Evolutionary conservation across 2,797 vertebrate genomes (phyloP).

Genomic region (Propithecus perrieri): DNA sequence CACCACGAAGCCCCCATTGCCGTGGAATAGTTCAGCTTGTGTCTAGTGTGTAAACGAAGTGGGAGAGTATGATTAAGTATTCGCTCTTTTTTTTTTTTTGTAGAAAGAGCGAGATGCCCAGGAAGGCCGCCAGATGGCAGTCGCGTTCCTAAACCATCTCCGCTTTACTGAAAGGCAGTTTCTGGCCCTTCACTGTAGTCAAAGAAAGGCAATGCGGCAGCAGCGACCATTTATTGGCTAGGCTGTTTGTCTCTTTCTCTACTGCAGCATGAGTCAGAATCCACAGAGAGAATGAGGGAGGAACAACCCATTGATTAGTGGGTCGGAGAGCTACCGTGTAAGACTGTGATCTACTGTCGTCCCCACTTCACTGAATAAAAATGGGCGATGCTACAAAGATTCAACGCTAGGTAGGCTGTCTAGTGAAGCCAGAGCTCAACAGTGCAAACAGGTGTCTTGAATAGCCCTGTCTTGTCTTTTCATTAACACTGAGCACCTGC

Average conservation of each 20-base stretch:
- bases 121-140: slow-evolving; percentile 64
- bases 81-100: neutral
- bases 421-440: neutral
- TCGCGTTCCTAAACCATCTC: neutral
- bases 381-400: neutral
- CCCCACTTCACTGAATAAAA: neutral
- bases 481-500: neutral
- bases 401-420: neutral
- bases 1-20: neutral
- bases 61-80: slow-evolving; percentile 20
- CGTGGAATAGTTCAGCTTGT: neutral
- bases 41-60: neutral
- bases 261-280: neutral
- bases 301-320: neutral
- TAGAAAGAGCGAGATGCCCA: neutral
- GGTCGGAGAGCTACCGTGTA: neutral
- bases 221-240: neutral
- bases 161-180: neutral
- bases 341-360: neutral
- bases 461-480: neutral
- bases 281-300: neutral
- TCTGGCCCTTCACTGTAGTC: neutral
- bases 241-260: slow-evolving; percentile 44
- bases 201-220: slow-evolving; percentile 13
- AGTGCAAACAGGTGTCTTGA: neutral